Evolutionary conservation across 2,888 invertebrate species (phyloP).

Genomic region (Boloria euphrosyne): DNA sequence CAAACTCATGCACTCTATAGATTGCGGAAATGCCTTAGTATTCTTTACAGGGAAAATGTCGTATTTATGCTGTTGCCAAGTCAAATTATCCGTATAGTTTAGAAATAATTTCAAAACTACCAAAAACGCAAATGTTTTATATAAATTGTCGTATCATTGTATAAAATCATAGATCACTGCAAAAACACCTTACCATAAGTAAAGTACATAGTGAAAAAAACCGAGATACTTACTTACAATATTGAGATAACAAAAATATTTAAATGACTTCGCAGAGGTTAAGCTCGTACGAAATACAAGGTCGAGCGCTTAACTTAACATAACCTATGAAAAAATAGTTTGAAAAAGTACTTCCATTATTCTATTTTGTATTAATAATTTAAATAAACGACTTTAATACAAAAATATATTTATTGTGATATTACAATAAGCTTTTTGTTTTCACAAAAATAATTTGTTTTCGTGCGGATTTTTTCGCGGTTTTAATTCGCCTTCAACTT

Average conservation of each 20-base stretch:
- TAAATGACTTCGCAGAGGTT: constrained; percentile 20
- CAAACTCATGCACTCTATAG: constrained; percentile 36
- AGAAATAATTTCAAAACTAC: background rate
- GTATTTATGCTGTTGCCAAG: constrained; percentile 26
- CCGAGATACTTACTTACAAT: constrained; percentile 6
- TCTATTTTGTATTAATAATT: background rate
- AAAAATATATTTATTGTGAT: too few relatives aligned
- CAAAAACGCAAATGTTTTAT: background rate
- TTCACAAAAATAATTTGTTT: too few relatives aligned
- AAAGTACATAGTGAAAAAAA: background rate
- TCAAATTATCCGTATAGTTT: background rate
- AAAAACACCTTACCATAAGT: background rate
- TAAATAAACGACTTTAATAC: background rate
- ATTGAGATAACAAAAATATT: constrained; percentile 12
- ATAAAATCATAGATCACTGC: constrained; percentile 11
- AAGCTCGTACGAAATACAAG: constrained; percentile 23
- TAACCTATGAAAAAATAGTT: constrained; percentile 10
- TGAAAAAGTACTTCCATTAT: background rate
- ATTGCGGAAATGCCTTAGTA: constrained; percentile 30
- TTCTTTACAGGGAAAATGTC: constrained; percentile 28
- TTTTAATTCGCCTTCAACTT: too few relatives aligned
- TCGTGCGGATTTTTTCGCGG: too few relatives aligned
- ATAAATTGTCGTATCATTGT: background rate
- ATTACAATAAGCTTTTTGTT: too few relatives aligned
- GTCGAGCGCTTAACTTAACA: constrained; percentile 18